Conservation (phyloP, 2,113 vertebrate genomes). For the Artemisiospiza belli region DNA sequence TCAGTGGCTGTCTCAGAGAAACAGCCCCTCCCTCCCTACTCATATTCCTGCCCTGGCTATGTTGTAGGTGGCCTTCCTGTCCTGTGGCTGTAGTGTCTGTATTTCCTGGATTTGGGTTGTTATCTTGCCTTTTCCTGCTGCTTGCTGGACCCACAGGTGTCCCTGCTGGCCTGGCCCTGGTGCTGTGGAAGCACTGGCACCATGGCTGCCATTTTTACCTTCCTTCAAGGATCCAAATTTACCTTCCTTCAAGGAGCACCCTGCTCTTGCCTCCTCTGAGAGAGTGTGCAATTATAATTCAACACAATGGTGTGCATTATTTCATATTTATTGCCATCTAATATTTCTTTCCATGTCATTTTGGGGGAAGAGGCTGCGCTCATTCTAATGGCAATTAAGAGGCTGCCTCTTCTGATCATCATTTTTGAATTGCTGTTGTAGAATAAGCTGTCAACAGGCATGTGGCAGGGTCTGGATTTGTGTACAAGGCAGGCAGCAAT, state of each 20-base stretch:
- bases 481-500: not conserved
- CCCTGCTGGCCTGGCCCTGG: not conserved
- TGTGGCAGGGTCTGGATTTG: not conserved
- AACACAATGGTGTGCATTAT: not conserved
- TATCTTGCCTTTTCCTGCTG: not conserved
- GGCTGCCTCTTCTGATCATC: not conserved
- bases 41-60: not conserved
- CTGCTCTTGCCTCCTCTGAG: not conserved
- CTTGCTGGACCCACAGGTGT: not conserved
- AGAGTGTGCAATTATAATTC: not conserved
- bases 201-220: rapidly evolving
- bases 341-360: not conserved
- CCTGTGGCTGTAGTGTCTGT: not conserved
- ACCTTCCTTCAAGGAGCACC: not conserved
- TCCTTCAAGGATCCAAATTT: not conserved
- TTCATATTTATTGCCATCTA: not conserved
- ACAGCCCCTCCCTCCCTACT: not conserved
- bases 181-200: not conserved
- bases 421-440: not conserved
- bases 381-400: not conserved
- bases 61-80: not conserved
- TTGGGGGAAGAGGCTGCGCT: not conserved
- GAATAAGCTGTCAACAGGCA: not conserved
- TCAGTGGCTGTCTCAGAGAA: not conserved
- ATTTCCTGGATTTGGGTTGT: not conserved